Conservation (phyloP, 1,140 invertebrate species). For the Drosophila nigrodunni region DNA sequence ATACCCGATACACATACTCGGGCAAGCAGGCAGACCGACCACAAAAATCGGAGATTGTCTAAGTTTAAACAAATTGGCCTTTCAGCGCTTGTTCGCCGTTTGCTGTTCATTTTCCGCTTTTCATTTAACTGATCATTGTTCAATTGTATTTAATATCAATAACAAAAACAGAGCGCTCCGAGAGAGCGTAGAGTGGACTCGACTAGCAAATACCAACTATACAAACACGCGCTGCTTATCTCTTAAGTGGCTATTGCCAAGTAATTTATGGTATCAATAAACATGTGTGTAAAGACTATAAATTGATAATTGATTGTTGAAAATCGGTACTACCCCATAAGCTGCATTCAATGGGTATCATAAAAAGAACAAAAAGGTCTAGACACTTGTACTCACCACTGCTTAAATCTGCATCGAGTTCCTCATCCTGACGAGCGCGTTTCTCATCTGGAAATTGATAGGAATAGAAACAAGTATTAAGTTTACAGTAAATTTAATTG, state of each 20-base stretch:
- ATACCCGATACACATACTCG: conserved; percentile 4
- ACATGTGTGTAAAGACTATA: background rate
- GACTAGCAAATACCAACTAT: background rate
- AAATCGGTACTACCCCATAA: no score
- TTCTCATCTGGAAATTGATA: conserved; percentile 84
- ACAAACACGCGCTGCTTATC: background rate
- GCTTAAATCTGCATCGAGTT: conserved; percentile 69
- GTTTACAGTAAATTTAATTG: background rate
- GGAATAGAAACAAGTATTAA: background rate
- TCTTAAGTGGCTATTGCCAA: background rate
- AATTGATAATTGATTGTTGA: no score
- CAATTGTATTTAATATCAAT: conserved; percentile 25
- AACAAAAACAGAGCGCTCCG: background rate
- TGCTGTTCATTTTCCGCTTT: conserved; percentile 29
- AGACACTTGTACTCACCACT: conserved; percentile 55
- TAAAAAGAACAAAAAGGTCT: background rate
- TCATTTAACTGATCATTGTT: conserved; percentile 30
- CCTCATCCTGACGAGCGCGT: conserved; percentile 81
- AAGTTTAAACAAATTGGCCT: conserved; percentile 35
- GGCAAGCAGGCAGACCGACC: conserved; percentile 11
- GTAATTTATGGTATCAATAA: background rate
- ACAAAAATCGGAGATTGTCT: conserved; percentile 25
- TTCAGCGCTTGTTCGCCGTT: conserved; percentile 1
- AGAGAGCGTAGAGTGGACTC: background rate
- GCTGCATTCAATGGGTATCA: background rate